Percentiles rank a stretch among this genome's conserved stretches.
These are phyloP conservation scores for Ridgeia piscesae DNA, from an alignment of 1,140 invertebrate species.

Conservation along the genomic window DNA sequence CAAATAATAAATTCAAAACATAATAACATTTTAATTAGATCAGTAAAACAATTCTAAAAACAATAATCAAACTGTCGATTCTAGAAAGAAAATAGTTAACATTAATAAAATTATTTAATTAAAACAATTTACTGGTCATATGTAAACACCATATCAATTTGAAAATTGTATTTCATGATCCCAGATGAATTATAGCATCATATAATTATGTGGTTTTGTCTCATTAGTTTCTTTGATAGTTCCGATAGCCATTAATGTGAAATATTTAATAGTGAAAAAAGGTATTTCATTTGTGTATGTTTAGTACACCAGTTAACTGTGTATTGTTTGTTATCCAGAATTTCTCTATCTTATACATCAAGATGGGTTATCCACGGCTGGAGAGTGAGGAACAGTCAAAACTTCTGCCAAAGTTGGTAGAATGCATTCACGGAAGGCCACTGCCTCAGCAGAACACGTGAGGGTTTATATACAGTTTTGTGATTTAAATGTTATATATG, in stretches of 20 bases:
- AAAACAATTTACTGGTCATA: too few relatives aligned
- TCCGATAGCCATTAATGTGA: not conserved
- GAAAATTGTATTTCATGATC: too few relatives aligned
- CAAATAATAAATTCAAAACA: too few relatives aligned
- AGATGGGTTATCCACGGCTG: conserved; percentile 84
- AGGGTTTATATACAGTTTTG: conserved; percentile 27
- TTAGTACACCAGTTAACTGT: not conserved
- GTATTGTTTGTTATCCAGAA: conserved; percentile 66
- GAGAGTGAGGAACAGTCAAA: conserved; percentile 73
- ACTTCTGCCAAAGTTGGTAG: conserved; percentile 74
- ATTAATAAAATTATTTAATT: too few relatives aligned
- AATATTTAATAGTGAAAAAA: not conserved
- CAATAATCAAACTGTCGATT: too few relatives aligned
- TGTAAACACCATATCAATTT: too few relatives aligned
- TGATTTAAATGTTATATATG: conserved; percentile 1
- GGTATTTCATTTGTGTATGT: not conserved
- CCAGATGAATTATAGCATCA: too few relatives aligned
- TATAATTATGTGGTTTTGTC: too few relatives aligned
- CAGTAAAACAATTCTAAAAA: too few relatives aligned
- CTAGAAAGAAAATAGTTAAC: not conserved
- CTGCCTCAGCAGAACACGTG: conserved; percentile 83
- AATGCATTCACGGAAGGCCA: conserved; percentile 78
- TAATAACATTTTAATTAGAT: too few relatives aligned
- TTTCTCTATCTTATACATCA: conserved; percentile 91
- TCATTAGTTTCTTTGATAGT: not conserved